These are phyloP conservation scores for Calyptommatus sinebrachiatus DNA, from an alignment of 2,113 vertebrate species.

Conservation along the genomic window DNA sequence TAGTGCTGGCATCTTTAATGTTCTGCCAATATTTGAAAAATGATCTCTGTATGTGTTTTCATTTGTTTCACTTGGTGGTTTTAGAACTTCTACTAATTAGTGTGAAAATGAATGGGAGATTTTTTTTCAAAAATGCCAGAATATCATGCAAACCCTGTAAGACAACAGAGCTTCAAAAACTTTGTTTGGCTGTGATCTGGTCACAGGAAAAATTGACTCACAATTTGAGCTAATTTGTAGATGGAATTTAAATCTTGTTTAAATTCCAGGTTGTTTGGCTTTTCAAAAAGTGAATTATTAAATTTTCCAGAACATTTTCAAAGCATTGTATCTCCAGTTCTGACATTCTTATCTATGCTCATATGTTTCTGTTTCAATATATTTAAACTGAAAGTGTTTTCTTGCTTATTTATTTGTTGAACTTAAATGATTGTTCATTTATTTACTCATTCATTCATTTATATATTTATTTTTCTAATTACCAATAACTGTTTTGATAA, in stretches of 20 bases:
- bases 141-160: background rate
- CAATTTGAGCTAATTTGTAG: slow-evolving; percentile 29
- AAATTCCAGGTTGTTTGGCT: slow-evolving; percentile 34
- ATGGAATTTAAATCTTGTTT: slow-evolving; percentile 29
- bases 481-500: slow-evolving; percentile 38
- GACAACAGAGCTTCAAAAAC: background rate
- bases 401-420: slow-evolving; percentile 17
- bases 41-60: slow-evolving; percentile 15
- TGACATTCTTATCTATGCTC: slow-evolving; percentile 1
- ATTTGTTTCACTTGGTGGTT: slow-evolving; percentile 30
- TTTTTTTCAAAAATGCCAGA: slow-evolving; percentile 6
- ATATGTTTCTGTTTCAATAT: slow-evolving; percentile 21
- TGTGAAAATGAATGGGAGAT: slow-evolving; percentile 38
- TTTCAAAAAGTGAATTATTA: slow-evolving; percentile 41
- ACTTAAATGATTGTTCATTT: background rate
- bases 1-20: background rate
- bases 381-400: background rate
- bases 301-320: slow-evolving; percentile 13
- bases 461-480: slow-evolving; percentile 4
- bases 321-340: slow-evolving; percentile 16
- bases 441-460: background rate
- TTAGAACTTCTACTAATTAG: slow-evolving; percentile 35
- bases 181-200: background rate
- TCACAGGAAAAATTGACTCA: slow-evolving; percentile 25
- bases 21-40: slow-evolving; percentile 23